Percentiles rank a stretch among this genome's conserved stretches.
These are phyloP conservation scores for Rhyacichthys aspro DNA, from an alignment of 2,797 vertebrate species.

Conservation along the genomic window DNA sequence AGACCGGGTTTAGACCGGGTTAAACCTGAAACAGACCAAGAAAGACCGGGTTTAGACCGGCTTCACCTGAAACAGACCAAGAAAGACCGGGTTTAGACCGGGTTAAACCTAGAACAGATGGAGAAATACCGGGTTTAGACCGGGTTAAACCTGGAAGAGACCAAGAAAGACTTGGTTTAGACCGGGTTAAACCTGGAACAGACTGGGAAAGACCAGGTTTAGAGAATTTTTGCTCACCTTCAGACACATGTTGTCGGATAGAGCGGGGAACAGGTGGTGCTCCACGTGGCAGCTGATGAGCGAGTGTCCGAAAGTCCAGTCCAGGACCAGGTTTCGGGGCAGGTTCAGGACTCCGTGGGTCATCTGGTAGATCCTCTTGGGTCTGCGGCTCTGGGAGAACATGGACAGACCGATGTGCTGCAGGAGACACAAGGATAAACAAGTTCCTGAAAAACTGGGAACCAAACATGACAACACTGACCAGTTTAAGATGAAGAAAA, in stretches of 20 bases:
- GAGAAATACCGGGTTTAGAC: not conserved
- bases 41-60: not conserved
- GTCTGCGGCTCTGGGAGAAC: conserved; percentile 84
- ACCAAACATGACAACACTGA: not conserved
- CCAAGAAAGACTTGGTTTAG: not conserved
- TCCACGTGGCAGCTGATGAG: conserved; percentile 95
- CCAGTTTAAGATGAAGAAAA: too few relatives aligned
- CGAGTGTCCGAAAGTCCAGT: conserved; percentile 92
- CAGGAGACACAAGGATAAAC: not conserved
- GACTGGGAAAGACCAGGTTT: not conserved
- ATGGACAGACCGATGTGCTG: conserved; percentile 95
- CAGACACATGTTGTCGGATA: conserved; percentile 95
- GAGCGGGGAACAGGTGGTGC: conserved; percentile 92
- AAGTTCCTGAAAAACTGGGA: too few relatives aligned
- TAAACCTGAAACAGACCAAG: conserved; percentile 75
- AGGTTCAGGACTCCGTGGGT: conserved; percentile 91
- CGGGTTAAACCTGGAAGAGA: not conserved
- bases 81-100: not conserved
- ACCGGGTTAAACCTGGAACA: not conserved
- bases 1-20: not conserved
- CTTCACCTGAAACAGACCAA: too few relatives aligned
- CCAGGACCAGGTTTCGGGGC: conserved; percentile 85
- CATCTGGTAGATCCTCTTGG: conserved; percentile 90
- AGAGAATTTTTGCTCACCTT: conserved; percentile 80
- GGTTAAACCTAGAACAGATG: too few relatives aligned